Conservation (phyloP, 1,140 invertebrate species). For the Aphaenogaster rudis region DNA sequence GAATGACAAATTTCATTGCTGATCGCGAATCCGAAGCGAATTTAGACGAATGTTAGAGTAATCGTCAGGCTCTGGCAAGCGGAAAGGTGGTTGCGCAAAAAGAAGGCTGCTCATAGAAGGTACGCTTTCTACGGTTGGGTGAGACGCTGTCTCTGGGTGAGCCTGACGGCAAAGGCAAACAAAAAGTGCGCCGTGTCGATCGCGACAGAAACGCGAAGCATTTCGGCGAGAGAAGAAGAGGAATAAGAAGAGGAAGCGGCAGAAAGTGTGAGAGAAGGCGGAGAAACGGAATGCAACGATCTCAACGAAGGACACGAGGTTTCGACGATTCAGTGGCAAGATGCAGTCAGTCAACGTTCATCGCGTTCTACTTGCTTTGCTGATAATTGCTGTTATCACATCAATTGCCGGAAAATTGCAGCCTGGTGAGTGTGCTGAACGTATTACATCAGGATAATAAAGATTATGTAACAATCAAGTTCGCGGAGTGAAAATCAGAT, state of each 20-base stretch:
- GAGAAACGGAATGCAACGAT: constrained; percentile 33
- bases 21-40: background rate
- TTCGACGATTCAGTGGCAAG: constrained; percentile 28
- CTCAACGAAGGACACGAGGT: constrained; percentile 5
- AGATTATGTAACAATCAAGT: background rate
- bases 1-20: background rate
- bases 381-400: background rate
- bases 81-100: constrained; percentile 55
- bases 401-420: constrained; percentile 32
- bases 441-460: no score
- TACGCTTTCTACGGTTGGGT: background rate
- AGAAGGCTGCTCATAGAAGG: constrained; percentile 2
- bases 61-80: constrained; percentile 28
- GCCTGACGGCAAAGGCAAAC: constrained; percentile 1
- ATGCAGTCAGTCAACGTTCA: constrained; percentile 38
- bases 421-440: constrained; percentile 20
- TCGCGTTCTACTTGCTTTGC: constrained; percentile 19
- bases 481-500: background rate
- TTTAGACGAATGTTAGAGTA: constrained; percentile 1
- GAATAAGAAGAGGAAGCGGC: background rate
- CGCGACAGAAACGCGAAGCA: constrained; percentile 33
- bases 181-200: constrained; percentile 26
- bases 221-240: constrained; percentile 7
- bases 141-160: background rate
- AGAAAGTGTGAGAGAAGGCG: background rate